These are phyloP conservation scores for Acipenser transmontanus DNA, from an alignment of 2,797 vertebrate genomes.

Conservation along the genomic window DNA sequence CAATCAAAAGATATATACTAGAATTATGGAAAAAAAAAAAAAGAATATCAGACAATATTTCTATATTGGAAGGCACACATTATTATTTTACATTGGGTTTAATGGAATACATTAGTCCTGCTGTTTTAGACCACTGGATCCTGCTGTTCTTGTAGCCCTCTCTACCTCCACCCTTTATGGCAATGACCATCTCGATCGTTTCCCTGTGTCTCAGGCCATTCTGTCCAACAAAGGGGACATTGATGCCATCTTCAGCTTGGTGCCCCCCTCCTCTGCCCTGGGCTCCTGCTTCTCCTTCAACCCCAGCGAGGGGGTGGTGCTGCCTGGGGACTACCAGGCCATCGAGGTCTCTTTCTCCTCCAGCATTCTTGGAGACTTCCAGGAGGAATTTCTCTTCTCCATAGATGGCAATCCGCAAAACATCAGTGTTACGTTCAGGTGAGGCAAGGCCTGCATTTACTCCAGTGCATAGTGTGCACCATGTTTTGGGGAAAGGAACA, in stretches of 20 bases:
- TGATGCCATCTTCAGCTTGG: slow-evolving; percentile 60
- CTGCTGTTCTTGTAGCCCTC: no score
- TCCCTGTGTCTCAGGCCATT: slow-evolving; percentile 49
- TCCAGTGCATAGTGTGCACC: no score
- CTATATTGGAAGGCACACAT: no score
- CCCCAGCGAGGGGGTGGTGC: slow-evolving; percentile 62
- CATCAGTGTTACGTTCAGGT: slow-evolving; percentile 64
- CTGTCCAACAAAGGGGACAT: slow-evolving; percentile 73
- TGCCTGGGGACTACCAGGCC: slow-evolving; percentile 48
- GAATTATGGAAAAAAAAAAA: no score
- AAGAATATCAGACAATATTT: no score
- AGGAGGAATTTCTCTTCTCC: slow-evolving; percentile 61
- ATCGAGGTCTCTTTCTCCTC: slow-evolving; percentile 65
- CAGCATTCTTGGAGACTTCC: slow-evolving; percentile 58
- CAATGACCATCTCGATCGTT: neutral
- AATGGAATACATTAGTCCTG: no score
- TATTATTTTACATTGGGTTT: no score
- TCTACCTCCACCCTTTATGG: no score
- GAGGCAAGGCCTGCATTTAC: no score
- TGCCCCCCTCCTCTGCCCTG: slow-evolving; percentile 43
- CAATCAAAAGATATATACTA: no score
- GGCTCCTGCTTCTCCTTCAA: slow-evolving; percentile 65
- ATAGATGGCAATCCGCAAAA: slow-evolving; percentile 57
- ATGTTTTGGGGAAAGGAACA: no score
- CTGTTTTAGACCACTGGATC: no score